These are phyloP conservation scores for Gavialis gangeticus DNA, from an alignment of 2,113 vertebrate genomes.

Conservation along the genomic window DNA sequence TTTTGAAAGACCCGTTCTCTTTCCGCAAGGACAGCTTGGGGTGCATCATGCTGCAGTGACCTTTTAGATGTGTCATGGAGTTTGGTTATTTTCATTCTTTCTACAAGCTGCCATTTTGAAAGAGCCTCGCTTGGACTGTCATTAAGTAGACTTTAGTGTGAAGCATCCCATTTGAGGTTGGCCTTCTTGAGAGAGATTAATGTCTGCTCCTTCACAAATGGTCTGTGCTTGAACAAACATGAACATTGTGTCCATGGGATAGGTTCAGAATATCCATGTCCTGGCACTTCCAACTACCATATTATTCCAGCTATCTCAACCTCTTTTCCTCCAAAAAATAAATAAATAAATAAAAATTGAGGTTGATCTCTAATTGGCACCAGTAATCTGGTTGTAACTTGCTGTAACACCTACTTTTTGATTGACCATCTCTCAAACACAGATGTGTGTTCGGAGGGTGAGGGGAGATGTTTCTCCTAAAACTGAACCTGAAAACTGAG, in stretches of 20 bases:
- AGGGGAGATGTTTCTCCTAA: no score
- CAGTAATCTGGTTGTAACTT: no score
- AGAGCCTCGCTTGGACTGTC: neutral
- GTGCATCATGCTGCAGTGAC: neutral
- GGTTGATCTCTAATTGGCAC: no score
- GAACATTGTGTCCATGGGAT: neutral
- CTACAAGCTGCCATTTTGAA: neutral
- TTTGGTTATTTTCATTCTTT: neutral
- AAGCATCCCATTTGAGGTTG: constrained; percentile 8
- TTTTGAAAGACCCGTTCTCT: neutral
- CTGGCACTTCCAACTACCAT: neutral
- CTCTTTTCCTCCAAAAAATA: no score
- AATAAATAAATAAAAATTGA: no score
- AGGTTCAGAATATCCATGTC: neutral
- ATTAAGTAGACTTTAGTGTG: neutral
- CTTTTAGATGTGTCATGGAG: neutral
- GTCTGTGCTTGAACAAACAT: neutral
- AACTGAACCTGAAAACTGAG: no score
- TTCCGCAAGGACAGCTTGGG: neutral
- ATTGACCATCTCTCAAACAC: no score
- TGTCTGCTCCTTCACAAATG: neutral
- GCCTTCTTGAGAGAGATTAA: neutral
- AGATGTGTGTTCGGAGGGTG: no score
- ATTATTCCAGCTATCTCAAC: no score
- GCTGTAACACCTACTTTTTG: no score